These are phyloP conservation scores for Oplegnathus fasciatus DNA, from an alignment of 2,113 vertebrate genomes.

Conservation along the genomic window DNA sequence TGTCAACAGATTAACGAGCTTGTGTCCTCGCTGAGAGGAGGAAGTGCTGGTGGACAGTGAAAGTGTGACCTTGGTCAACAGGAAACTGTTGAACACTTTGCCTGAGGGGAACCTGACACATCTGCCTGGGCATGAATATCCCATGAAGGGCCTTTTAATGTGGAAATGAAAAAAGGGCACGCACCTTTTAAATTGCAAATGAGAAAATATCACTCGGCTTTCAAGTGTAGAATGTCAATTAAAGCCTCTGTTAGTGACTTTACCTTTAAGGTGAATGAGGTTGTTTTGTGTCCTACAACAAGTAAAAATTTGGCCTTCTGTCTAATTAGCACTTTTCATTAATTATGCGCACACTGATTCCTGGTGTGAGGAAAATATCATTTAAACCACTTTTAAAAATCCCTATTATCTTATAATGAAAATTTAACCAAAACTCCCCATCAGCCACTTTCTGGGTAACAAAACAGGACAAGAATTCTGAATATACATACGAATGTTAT, in stretches of 20 bases:
- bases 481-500: neutral
- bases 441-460: neutral
- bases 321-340: slow-evolving; percentile 32
- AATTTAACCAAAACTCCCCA: neutral
- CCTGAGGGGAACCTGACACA: slow-evolving; percentile 50
- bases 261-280: slow-evolving; percentile 25
- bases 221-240: slow-evolving; percentile 52
- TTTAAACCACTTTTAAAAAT: neutral
- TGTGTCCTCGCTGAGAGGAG: slow-evolving; percentile 35
- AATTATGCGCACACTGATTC: neutral
- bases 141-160: slow-evolving; percentile 67
- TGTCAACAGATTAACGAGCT: slow-evolving; percentile 34
- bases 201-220: slow-evolving; percentile 47
- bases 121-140: slow-evolving; percentile 59
- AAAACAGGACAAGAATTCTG: neutral
- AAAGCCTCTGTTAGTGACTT: slow-evolving; percentile 49
- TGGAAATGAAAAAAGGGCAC: slow-evolving; percentile 56
- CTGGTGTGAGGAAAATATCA: neutral
- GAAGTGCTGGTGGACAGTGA: slow-evolving; percentile 42
- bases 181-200: slow-evolving; percentile 67
- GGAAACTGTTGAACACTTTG: slow-evolving; percentile 59
- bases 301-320: neutral
- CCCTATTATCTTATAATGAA: neutral
- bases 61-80: slow-evolving; percentile 65
- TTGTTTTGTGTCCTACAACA: slow-evolving; percentile 30